Percentiles rank a stretch among this genome's conserved stretches.
These are phyloP conservation scores for Metacarcinus magister DNA, from an alignment of 2,888 invertebrate species.

Conservation along the genomic window DNA sequence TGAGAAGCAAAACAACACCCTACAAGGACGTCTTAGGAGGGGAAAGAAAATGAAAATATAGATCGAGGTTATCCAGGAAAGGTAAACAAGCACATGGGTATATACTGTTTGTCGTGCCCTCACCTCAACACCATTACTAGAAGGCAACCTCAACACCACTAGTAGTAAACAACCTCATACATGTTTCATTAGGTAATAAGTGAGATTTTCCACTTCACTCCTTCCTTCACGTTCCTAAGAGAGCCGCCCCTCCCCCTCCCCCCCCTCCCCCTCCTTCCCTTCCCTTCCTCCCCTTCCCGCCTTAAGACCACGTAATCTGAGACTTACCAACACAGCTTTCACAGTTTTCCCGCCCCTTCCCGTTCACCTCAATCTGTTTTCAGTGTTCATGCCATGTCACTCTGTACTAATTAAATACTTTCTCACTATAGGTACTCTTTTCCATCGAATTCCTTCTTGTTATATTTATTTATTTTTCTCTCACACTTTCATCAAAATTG, in stretches of 20 bases:
- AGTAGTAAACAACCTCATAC: too few species aligned
- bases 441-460: not conserved
- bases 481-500: not conserved
- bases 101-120: not conserved
- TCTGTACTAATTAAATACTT: not conserved
- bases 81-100: not conserved
- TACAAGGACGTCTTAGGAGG: not conserved
- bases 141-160: too few species aligned
- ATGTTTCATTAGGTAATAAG: too few species aligned
- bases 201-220: too few species aligned
- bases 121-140: not conserved
- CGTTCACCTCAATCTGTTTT: not conserved
- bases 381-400: not conserved
- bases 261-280: too few species aligned
- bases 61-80: not conserved
- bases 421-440: too few species aligned
- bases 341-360: not conserved
- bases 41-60: not conserved
- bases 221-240: too few species aligned
- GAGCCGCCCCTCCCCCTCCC: too few species aligned
- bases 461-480: not conserved
- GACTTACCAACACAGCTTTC: not conserved
- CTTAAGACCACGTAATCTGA: not conserved
- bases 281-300: too few species aligned
- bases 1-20: not conserved